Percentiles rank a stretch among this genome's conserved stretches.
These are phyloP conservation scores for Oasisia sp. DNA, from an alignment of 2,888 invertebrate species.

Conservation along the genomic window DNA sequence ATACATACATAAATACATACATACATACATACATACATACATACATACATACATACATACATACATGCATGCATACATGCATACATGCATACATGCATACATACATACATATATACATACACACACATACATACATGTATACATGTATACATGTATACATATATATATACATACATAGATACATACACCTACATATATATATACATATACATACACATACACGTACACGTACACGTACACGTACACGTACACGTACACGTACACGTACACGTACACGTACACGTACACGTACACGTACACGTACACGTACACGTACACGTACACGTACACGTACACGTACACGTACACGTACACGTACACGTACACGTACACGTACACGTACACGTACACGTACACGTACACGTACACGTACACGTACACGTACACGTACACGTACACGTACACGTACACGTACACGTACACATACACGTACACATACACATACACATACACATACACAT, in stretches of 20 bases:
- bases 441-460: neutral
- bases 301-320: neutral
- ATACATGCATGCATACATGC: neutral
- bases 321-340: neutral
- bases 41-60: neutral
- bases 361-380: neutral
- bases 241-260: neutral
- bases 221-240: neutral
- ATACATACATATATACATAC: neutral
- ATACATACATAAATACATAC: neutral
- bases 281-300: neutral
- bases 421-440: neutral
- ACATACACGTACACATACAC: neutral
- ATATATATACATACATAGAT: neutral
- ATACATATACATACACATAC: neutral
- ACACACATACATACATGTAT: neutral
- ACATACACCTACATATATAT: neutral
- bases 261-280: neutral
- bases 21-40: neutral
- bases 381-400: neutral
- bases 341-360: neutral
- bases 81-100: neutral
- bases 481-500: neutral
- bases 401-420: neutral
- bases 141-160: neutral